Evolutionary conservation across 2,797 vertebrate genomes (phyloP).

Genomic region (Garrulus glandarius): DNA sequence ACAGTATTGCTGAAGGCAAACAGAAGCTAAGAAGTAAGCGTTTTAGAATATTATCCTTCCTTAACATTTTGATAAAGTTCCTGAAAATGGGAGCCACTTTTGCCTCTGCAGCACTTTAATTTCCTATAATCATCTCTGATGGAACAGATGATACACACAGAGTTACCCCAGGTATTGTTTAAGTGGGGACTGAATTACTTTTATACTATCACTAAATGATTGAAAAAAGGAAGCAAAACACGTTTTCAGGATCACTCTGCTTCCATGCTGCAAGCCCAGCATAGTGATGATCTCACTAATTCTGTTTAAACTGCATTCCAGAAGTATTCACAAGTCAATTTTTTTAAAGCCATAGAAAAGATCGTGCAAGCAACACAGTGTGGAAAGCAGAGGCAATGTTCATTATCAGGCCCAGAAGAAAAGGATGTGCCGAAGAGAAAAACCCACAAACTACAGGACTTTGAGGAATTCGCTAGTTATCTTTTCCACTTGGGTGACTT

Average conservation of each 20-base stretch:
- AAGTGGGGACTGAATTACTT: constrained; percentile 71
- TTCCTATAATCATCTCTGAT: constrained; percentile 68
- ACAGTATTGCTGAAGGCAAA: constrained; percentile 61
- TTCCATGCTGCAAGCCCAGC: constrained; percentile 47
- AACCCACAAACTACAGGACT: constrained; percentile 55
- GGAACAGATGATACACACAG: constrained; percentile 56
- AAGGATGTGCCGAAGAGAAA: constrained; percentile 15
- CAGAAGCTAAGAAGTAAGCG: constrained; percentile 34
- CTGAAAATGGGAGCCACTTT: constrained; percentile 38
- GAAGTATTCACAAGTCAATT: constrained; percentile 41
- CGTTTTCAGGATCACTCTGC: constrained; percentile 41
- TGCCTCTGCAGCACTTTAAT: constrained; percentile 64
- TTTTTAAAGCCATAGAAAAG: constrained; percentile 34
- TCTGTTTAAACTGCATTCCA: constrained; percentile 51
- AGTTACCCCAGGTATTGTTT: constrained; percentile 70
- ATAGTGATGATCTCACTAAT: constrained; percentile 60
- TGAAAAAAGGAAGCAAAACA: constrained; percentile 44
- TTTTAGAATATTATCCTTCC: constrained; percentile 62
- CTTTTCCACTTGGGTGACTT: constrained; percentile 70
- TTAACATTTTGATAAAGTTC: constrained; percentile 71
- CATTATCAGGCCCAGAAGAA: constrained; percentile 60
- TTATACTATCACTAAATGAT: constrained; percentile 59
- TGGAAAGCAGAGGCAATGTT: constrained; percentile 31
- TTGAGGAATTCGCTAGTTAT: constrained; percentile 68
- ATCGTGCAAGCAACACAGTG: background rate